Base-by-base conservation (phyloP, 2,888 invertebrate genomes). In the Hoplodrina blanda region DNA sequence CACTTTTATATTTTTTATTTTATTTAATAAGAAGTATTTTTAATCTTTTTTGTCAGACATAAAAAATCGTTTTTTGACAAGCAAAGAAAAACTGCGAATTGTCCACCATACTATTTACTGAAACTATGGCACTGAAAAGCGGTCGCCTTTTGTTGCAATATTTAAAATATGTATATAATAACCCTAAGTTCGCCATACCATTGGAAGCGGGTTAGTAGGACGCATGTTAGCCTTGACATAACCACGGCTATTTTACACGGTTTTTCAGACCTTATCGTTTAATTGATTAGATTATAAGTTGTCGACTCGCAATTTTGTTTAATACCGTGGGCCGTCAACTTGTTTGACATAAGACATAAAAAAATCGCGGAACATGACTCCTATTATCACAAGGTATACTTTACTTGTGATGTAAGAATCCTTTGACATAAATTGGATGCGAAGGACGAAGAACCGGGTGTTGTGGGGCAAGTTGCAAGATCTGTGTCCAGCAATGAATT, bases 141-240 rank as follows among this genome's bases (percentile, higher is more conserved):
- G 49, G 62, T 55, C 57, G n/a, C 19, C 44, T 62, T 62, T 78
- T 66, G 60, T 63, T 44, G 54, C n/a, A 59, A 37, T 54, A 69
- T 59, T 71, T 60, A 57, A 62, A 57, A 49, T 78, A 62, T 52
- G 52, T 67, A 73, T 59, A 78, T 25, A 61, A 66, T 78, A 65
- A 63, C 30, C 44, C 50, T 62, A 73, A 71, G 76, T 73, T 73
- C 46, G 65, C 68, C 64, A 76, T 52, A 71, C 62, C 77, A 79
- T 56, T 69, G 2, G 61, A 83, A 85, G 65, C 74, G 62, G 82
- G 91, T 92, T 85, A 92, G 86, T 92, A 67, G 92, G 85, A 82
- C 91, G 83, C 81, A 69, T 81, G 75, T 78, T 89, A 85, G 81
- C 94, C 94, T 92, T 93, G 94, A 93, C 94, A 90, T 84, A 72